Evolutionary conservation across 1,140 invertebrate species (phyloP).

Genomic region (Trichonephila clavata): DNA sequence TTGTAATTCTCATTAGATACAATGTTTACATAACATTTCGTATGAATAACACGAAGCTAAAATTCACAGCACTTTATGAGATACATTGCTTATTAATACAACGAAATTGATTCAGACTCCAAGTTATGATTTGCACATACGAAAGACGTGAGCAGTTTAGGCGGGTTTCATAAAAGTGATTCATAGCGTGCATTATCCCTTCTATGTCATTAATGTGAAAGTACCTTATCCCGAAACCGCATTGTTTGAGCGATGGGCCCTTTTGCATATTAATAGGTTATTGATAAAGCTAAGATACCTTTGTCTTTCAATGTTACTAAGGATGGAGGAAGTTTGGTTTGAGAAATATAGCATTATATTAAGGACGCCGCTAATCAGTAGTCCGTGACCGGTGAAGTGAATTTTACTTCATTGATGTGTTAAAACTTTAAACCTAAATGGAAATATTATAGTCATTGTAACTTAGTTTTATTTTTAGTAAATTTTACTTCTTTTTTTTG

Average conservation of each 20-base stretch:
- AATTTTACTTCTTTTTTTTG: too few species aligned
- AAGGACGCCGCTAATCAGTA: too few species aligned
- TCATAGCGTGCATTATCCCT: constrained; percentile 16
- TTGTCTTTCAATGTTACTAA: background rate
- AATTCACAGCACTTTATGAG: background rate
- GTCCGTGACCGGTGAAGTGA: too few species aligned
- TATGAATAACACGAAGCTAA: background rate
- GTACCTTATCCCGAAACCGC: constrained; percentile 16
- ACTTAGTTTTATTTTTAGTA: too few species aligned
- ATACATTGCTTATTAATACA: constrained; percentile 24
- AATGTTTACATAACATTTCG: too few species aligned
- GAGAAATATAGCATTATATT: too few species aligned
- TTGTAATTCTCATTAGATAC: too few species aligned
- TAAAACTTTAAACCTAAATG: too few species aligned
- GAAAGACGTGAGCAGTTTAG: constrained; percentile 14
- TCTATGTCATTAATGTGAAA: constrained; percentile 1
- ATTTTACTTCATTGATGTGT: too few species aligned
- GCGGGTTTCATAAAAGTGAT: constrained; percentile 25
- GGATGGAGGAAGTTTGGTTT: background rate
- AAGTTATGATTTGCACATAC: constrained; percentile 15
- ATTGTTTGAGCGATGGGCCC: constrained; percentile 1
- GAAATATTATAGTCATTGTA: too few species aligned
- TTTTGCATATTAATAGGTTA: constrained; percentile 22
- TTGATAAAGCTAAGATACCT: constrained; percentile 26
- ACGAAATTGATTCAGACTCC: constrained; percentile 28